Evolutionary conservation across 1,140 invertebrate species (phyloP).

Genomic region (Zaprionus inermis): DNA sequence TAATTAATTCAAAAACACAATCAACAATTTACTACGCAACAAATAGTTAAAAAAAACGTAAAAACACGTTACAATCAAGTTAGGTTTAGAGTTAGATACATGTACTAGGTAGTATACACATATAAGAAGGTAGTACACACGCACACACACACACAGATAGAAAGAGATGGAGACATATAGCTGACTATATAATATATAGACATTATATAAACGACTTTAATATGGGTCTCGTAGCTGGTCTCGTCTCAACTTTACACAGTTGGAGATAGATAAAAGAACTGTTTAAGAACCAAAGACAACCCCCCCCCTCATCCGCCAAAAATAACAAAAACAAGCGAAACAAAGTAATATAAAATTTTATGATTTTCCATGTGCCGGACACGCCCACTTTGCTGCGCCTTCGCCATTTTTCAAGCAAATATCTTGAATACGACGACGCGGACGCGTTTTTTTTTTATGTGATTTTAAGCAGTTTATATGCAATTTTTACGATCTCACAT

Average conservation of each 20-base stretch:
- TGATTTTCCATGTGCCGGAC: conserved; percentile 43
- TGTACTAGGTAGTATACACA: conserved; percentile 40
- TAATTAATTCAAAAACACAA: conserved; percentile 53
- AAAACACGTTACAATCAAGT: conserved; percentile 59
- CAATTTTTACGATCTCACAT: conserved; percentile 77
- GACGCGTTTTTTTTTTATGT: conserved; percentile 69
- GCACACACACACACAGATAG: conserved; percentile 34
- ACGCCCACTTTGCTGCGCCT: background rate
- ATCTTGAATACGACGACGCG: conserved; percentile 63
- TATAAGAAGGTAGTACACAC: conserved; percentile 32
- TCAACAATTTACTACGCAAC: conserved; percentile 60
- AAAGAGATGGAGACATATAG: conserved; percentile 41
- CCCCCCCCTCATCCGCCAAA: too few relatives aligned
- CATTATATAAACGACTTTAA: conserved; percentile 34
- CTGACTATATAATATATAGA: conserved; percentile 31
- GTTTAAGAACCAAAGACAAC: conserved; percentile 39
- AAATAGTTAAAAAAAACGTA: conserved; percentile 59
- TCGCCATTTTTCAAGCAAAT: conserved; percentile 39
- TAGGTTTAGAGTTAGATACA: conserved; percentile 58
- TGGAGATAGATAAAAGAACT: conserved; percentile 35
- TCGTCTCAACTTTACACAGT: conserved; percentile 28
- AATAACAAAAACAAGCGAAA: conserved; percentile 28
- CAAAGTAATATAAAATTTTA: conserved; percentile 74
- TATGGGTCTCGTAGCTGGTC: conserved; percentile 55
- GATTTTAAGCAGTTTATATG: conserved; percentile 82